Base-by-base conservation (phyloP, 1,140 invertebrate species). In the Luehdorfia chinensis region DNA sequence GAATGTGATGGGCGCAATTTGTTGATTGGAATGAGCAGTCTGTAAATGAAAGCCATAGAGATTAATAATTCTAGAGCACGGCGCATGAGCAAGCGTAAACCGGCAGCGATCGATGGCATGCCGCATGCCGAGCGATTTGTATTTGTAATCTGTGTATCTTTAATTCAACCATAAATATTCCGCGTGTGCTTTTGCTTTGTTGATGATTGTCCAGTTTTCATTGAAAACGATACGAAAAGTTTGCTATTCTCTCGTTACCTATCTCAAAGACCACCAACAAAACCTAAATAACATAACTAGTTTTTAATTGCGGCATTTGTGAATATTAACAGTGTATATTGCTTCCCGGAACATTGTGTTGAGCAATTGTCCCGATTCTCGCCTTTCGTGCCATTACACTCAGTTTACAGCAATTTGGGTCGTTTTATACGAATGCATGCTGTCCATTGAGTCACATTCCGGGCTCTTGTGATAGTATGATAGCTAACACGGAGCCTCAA, bases 1-100 rank as follows among this genome's bases (percentile, higher is more conserved):
- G 60, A 69, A 71, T 44, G 52, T 56, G 56, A 21, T 41, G 50
- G 54, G 62, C 55, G 67, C 70, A 64, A 67, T 70, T 74, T 78
- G 66, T 65, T 54, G 59, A 53, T 49, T 39, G 30, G 46, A 47
- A 46, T 43, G 28, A 54, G 33, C 43, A 33, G 27, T 11, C 45
- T 21, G 13, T 45, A 48, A 47, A 45, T 50, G 33, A 30, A 39
- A 47, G 34, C 23, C 33, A 25, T 46, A 43, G 48, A 47, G 48
- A 60, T 51, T 51, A 32, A 51, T 47, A 56, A 50, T 41, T 34
- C 34, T 14, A 16, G 39, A 11, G 39, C 39, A 43, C 23, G 25
- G 39, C 39, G 39, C 39, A 43, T 43, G 25, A 43, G 39, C 39
- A 25, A 37, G 34, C 18, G 39, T 11, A 11, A 28, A 43, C 25